Evolutionary conservation across 2,888 invertebrate species (phyloP), one percentile per base, ranked within the genome.

Genomic region (Tenthredo notha): DNA sequence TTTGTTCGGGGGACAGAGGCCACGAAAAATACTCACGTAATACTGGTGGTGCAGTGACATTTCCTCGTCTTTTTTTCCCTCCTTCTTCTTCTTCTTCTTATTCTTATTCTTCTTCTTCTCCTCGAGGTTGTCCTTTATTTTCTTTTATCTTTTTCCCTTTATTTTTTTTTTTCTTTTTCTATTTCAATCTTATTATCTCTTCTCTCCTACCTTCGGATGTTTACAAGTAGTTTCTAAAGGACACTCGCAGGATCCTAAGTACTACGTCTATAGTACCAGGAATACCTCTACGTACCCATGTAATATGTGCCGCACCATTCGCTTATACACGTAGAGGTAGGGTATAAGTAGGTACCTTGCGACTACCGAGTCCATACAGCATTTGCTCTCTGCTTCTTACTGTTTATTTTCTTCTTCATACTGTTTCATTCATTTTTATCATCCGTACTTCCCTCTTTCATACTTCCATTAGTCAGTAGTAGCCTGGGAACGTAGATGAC

Each of bases 31-130:
- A 93, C 93, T 93, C 87, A 93, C 93, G 90, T 93, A 93, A 89
- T 93, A 93, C 90, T 92, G 92, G 89, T 92, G 93, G 90, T 93
- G 92, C 88, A 92, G 90, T 91, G 93, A 93, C 93, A 93, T 93
- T 61, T 84, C 84, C 89, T 89, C 89, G 37, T 18, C 67, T 82
- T 65, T 33, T 9, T 74, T 86, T 67, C 67, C 84, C 58, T 77
- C 77, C 65, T 75, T 72, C 12, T 67, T 47, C 70, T 18, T 21
- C 9, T 61, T 33, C 33, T 33, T 33, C 33, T 33, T 33, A 54
- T 75, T 72, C 65, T 77, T 80, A 54, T 75, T 72, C 65, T 77
- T 80, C 65, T 75, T 72, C 12, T 67, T 47, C 70, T 18, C 40
- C 9, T 61, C 15, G 29, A 25, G 33, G 54, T 78, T 29, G 33